These are phyloP conservation scores for Melanophora roralis DNA, from an alignment of 2,888 invertebrate species.

Conservation along the genomic window DNA sequence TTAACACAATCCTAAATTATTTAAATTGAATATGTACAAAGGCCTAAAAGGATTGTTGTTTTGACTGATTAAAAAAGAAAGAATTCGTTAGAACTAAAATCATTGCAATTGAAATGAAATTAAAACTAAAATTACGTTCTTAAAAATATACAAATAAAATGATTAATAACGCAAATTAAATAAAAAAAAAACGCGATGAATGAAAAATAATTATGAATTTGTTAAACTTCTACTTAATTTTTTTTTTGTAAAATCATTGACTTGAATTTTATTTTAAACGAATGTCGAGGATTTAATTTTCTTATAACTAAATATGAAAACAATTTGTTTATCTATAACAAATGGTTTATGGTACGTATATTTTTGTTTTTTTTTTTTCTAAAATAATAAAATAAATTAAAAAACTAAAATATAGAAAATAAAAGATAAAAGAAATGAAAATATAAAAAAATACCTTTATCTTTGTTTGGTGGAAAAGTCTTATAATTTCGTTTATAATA, in stretches of 20 bases:
- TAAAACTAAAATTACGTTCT: constrained; percentile 13
- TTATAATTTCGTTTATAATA: constrained; percentile 62
- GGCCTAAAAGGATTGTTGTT: constrained; percentile 7
- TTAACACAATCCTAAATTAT: constrained; percentile 32
- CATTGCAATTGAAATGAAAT: constrained; percentile 18
- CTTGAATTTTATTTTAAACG: constrained; percentile 6
- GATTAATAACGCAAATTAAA: constrained; percentile 1
- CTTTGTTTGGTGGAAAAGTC: constrained; percentile 66
- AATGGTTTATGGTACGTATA: constrained; percentile 18
- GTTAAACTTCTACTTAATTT: constrained; percentile 10
- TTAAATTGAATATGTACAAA: constrained; percentile 38
- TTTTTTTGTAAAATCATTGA: constrained; percentile 13
- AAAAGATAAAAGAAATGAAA: constrained; percentile 27
- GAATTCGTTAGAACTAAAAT: constrained; percentile 20
- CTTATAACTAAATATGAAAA: constrained; percentile 20
- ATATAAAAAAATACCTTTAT: constrained; percentile 54
- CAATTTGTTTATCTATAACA: not conserved
- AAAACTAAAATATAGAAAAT: constrained; percentile 21
- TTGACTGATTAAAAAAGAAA: constrained; percentile 4
- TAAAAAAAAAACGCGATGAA: not conserved
- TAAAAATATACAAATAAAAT: not conserved
- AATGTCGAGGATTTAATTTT: constrained; percentile 23
- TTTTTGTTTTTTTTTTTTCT: constrained; percentile 19
- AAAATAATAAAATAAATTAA: constrained; percentile 23
- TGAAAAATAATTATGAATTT: not conserved